These are phyloP conservation scores for Ophioninae sp. DNA, from an alignment of 2,888 invertebrate species.

Conservation along the genomic window DNA sequence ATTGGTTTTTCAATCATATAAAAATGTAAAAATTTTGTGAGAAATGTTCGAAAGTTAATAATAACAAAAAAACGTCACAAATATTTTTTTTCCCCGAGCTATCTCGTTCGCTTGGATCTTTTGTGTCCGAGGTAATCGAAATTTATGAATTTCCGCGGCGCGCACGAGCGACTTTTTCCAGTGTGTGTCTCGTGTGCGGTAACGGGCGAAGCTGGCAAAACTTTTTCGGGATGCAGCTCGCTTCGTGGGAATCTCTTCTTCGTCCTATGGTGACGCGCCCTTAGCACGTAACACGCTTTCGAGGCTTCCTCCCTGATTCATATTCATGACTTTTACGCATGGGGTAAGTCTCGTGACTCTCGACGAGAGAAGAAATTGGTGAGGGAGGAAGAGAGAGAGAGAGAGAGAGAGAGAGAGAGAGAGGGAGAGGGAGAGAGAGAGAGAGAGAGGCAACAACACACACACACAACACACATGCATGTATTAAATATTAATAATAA, in stretches of 20 bases:
- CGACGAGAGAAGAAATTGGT: not conserved
- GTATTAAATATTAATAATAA: too few relatives aligned
- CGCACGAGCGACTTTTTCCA: not conserved
- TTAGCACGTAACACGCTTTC: not conserved
- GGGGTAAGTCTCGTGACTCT: constrained; percentile 17
- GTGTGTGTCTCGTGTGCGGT: not conserved
- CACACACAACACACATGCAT: too few relatives aligned
- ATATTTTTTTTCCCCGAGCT: not conserved
- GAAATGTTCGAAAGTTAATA: too few relatives aligned
- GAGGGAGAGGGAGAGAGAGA: not conserved
- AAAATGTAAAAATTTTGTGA: too few relatives aligned
- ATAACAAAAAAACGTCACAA: not conserved
- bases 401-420: too few relatives aligned
- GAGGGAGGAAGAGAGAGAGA: too few relatives aligned
- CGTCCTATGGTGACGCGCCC: not conserved
- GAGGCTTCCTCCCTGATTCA: constrained; percentile 9
- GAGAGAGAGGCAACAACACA: not conserved
- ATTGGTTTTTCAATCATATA: too few relatives aligned
- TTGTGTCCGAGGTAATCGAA: not conserved
- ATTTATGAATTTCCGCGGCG: not conserved
- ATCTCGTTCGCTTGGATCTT: not conserved
- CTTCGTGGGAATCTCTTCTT: not conserved
- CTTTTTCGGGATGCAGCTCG: not conserved
- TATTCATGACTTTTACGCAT: constrained; percentile 31
- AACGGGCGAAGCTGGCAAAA: not conserved